Percentiles rank a stretch among this genome's conserved stretches.
phyloP scores from a whole-genome alignment of 2,797 vertebrate species.

The Todus mexicanus region DNA sequence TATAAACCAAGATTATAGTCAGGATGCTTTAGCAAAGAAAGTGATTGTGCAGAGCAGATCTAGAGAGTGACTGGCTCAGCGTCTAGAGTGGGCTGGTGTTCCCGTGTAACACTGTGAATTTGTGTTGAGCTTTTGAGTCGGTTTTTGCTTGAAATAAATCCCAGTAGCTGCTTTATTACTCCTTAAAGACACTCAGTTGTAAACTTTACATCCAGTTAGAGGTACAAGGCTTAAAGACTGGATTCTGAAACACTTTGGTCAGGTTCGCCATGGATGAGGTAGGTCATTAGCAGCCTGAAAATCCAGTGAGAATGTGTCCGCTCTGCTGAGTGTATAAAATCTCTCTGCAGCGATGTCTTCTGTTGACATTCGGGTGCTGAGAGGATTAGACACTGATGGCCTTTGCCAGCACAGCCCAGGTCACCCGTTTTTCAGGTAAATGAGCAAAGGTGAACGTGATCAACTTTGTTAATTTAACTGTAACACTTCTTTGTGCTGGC shows the following conservation, averaged over 20 bases:
- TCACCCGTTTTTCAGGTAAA: background rate
- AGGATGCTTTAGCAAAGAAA: background rate
- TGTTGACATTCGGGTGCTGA: background rate
- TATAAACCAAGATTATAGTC: background rate
- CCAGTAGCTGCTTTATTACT: background rate
- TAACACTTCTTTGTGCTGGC: background rate
- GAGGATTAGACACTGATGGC: background rate
- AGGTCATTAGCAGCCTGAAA: background rate
- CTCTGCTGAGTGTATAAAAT: background rate
- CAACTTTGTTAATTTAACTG: background rate
- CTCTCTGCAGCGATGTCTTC: background rate
- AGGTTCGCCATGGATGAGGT: background rate
- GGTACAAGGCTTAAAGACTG: background rate
- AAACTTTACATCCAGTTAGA: background rate
- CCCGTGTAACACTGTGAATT: background rate
- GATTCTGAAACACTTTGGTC: background rate
- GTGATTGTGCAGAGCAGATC: background rate
- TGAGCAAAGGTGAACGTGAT: fast-evolving
- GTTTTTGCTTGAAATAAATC: background rate
- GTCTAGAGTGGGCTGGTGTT: background rate
- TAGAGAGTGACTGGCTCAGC: background rate
- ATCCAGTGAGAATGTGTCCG: background rate
- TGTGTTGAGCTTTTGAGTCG: background rate
- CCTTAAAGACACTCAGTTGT: background rate
- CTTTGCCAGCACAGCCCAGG: background rate